Percentiles rank a stretch among this genome's conserved stretches.
Evolutionary conservation across 2,888 invertebrate species (phyloP).

Genomic region (Lamellibrachia columna): DNA sequence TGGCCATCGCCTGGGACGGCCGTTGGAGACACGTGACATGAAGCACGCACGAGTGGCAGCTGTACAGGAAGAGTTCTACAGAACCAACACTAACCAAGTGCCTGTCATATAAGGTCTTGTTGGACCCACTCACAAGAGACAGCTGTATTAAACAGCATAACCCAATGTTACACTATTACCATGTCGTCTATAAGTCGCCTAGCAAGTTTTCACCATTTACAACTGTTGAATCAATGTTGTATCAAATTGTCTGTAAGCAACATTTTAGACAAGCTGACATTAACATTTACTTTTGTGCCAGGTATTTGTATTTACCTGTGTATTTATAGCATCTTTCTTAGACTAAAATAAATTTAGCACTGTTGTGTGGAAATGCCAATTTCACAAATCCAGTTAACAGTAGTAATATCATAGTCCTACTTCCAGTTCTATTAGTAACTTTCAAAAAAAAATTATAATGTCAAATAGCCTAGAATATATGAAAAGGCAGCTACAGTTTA

Average conservation of each 20-base stretch:
- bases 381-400: background rate
- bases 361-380: background rate
- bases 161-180: background rate
- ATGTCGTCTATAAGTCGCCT: background rate
- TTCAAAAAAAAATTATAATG: no score
- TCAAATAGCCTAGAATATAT: no score
- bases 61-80: conserved; percentile 61
- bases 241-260: background rate
- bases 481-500: no score
- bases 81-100: conserved; percentile 53
- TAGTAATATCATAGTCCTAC: background rate
- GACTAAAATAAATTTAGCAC: background rate
- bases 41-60: conserved; percentile 59
- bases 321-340: background rate
- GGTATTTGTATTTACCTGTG: background rate
- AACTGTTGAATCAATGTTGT: background rate
- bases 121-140: background rate
- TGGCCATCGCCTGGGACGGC: conserved; percentile 54
- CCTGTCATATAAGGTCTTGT: background rate
- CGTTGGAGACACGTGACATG: conserved; percentile 56
- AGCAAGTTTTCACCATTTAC: no score
- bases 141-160: background rate
- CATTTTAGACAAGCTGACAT: background rate
- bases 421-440: background rate
- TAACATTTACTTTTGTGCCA: background rate